Base-by-base conservation (phyloP, 1,140 invertebrate species). In the Calephelis virginiensis region DNA sequence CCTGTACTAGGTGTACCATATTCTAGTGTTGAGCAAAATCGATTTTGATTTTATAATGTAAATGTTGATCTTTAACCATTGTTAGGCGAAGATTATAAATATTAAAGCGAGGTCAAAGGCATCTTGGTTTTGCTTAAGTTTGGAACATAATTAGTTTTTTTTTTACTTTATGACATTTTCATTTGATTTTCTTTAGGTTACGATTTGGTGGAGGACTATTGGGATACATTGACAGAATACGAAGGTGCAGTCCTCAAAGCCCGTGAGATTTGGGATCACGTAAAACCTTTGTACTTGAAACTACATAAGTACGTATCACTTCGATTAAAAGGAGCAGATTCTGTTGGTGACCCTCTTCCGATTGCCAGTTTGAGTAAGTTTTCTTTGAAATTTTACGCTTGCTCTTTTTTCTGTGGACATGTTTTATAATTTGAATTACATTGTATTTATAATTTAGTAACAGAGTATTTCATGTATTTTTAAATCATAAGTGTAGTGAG, bases 141-240 rank as follows among this genome's bases (percentile, higher is more conserved):
- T 28, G 28, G 28, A 28, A 28, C 5, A 28, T 28, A 3, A 4
- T 28, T 4, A 2, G 28, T 28, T 28, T 28, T 4, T 28, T 28
- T 28, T 28, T 4, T 28, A 4, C 1, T 28, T 28, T 28, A 28
- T 28, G 28, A 1, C 38, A 64, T 37, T 48, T 64, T 48, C 10
- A 13, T 48, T 10, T 49, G 10, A 12, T 63, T 56, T 66, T 10
- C 45, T 8, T 9, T 50, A 74, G 69, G 68, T 12, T 86, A 83
- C 61, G 73, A 88, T 14, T 77, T 87, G 45, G 88, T 92, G 0
- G 81, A 90, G 70, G 85, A 91, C 53, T 94, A 94, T 74, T 94
- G 94, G 94, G 93, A 94, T 71, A 89, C 91, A 43, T 76, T 94
- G 9, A 82, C 75, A 6, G 93, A 93, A 67, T 93, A 92, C 65